phyloP scores from a whole-genome alignment of 2,113 vertebrate species.

The Clarias batrachus region DNA sequence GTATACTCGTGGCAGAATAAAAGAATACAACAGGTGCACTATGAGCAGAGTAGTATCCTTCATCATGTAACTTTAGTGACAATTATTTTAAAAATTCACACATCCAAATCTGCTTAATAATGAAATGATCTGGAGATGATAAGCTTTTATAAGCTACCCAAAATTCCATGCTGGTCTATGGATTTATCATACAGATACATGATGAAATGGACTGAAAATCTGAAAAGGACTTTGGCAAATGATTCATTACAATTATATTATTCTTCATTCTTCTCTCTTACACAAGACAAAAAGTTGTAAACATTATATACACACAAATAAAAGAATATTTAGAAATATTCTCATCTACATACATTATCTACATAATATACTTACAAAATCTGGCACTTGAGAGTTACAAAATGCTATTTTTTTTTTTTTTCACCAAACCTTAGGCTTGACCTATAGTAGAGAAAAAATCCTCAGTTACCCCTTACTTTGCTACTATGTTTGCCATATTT shows the following conservation, averaged over 20 bases:
- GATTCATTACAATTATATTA: conserved; percentile 56
- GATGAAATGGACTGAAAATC: conserved; percentile 22
- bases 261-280: conserved; percentile 30
- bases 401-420: conserved; percentile 52
- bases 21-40: conserved; percentile 53
- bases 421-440: conserved; percentile 17
- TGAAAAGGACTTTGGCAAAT: conserved; percentile 57
- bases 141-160: neutral
- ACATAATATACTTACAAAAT: conserved; percentile 92
- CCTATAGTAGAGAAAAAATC: conserved; percentile 36
- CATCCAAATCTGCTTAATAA: conserved; percentile 2
- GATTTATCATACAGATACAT: conserved; percentile 10
- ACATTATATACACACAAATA: conserved; percentile 88
- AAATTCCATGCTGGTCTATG: conserved; percentile 25
- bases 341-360: conserved; percentile 91
- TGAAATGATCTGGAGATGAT: neutral
- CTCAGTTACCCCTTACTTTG: conserved; percentile 64
- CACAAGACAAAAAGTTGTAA: conserved; percentile 68
- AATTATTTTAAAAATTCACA: conserved; percentile 24
- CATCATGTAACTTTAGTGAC: neutral
- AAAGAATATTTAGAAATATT: conserved; percentile 76
- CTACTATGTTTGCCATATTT: conserved; percentile 82
- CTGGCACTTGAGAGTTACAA: conserved; percentile 85
- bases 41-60: conserved; percentile 26
- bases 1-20: conserved; percentile 48